A percentile compares a stretch with the other conserved stretches of the same genome.
These are phyloP conservation scores for Sebastes aleutianus DNA, from an alignment of 2,797 vertebrate species.

Conservation along the genomic window DNA sequence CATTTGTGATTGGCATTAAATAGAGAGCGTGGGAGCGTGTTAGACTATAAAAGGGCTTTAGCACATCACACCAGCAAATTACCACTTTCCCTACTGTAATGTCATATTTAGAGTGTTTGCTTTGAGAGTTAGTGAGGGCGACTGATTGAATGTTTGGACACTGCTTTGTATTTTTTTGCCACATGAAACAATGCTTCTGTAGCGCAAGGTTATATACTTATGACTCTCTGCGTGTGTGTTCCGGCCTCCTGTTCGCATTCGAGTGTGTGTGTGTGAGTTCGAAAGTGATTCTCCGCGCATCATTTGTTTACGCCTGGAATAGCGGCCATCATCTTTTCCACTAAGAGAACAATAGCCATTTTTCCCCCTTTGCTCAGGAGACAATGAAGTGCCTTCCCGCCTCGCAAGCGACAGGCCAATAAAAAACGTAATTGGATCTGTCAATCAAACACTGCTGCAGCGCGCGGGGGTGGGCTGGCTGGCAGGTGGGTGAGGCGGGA, in stretches of 20 bases:
- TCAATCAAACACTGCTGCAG: slow-evolving; percentile 77
- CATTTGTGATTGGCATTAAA: slow-evolving; percentile 25
- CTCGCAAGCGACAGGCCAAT: slow-evolving; percentile 80
- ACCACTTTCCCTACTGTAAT: not conserved
- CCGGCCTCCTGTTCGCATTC: not conserved
- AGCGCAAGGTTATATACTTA: slow-evolving; percentile 37
- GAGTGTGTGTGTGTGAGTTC: slow-evolving; percentile 16
- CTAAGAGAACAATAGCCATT: slow-evolving; percentile 76
- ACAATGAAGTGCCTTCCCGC: slow-evolving; percentile 82
- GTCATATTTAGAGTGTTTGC: slow-evolving; percentile 9
- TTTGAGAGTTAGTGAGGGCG: not conserved
- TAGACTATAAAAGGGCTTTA: not conserved
- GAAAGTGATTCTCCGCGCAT: slow-evolving; percentile 62
- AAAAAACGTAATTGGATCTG: slow-evolving; percentile 85
- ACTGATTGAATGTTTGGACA: slow-evolving; percentile 12
- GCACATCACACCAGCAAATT: slow-evolving; percentile 17
- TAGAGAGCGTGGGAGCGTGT: slow-evolving; percentile 6
- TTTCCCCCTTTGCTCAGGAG: slow-evolving; percentile 69
- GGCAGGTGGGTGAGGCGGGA: slow-evolving; percentile 44
- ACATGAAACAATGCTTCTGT: not conserved
- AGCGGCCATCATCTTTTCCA: slow-evolving; percentile 77
- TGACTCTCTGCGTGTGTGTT: slow-evolving; percentile 2
- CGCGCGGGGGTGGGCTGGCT: slow-evolving; percentile 45
- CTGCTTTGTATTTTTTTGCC: not conserved
- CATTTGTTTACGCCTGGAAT: slow-evolving; percentile 76